phyloP scores from a whole-genome alignment of 1,140 invertebrate species.

The Caenorhabditis brenneri region DNA sequence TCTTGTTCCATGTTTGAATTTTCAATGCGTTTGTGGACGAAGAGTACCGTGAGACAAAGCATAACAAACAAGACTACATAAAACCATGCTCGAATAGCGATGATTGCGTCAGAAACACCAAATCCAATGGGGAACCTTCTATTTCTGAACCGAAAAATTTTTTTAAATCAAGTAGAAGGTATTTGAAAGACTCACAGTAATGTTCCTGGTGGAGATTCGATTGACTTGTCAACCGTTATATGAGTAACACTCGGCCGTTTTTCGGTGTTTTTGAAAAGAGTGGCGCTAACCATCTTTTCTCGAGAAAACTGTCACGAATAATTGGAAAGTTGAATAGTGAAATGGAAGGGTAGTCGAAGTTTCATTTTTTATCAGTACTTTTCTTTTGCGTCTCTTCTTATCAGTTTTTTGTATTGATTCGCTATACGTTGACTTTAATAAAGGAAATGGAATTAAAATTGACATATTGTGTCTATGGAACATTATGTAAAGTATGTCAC shows the following conservation, averaged over 20 bases:
- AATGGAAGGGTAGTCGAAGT: not conserved
- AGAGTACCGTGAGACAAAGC: not conserved
- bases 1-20: not conserved
- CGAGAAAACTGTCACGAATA: not conserved
- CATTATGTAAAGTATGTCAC: too few relatives aligned
- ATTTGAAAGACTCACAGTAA: not conserved
- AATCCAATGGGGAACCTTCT: not conserved
- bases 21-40: too few relatives aligned
- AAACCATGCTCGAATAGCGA: not conserved
- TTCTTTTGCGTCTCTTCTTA: not conserved
- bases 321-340: too few relatives aligned
- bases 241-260: not conserved
- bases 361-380: not conserved
- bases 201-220: too few relatives aligned
- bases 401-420: not conserved
- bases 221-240: not conserved
- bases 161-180: not conserved
- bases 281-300: conserved; percentile 11
- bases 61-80: not conserved
- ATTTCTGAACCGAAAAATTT: not conserved
- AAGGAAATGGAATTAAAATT: too few relatives aligned
- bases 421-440: too few relatives aligned
- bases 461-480: too few relatives aligned
- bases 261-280: not conserved
- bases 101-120: too few relatives aligned